A percentile compares a stretch with the other conserved stretches of the same genome.
Evolutionary conservation across 2,797 vertebrate species (phyloP).

Genomic region (Mareca penelope): DNA sequence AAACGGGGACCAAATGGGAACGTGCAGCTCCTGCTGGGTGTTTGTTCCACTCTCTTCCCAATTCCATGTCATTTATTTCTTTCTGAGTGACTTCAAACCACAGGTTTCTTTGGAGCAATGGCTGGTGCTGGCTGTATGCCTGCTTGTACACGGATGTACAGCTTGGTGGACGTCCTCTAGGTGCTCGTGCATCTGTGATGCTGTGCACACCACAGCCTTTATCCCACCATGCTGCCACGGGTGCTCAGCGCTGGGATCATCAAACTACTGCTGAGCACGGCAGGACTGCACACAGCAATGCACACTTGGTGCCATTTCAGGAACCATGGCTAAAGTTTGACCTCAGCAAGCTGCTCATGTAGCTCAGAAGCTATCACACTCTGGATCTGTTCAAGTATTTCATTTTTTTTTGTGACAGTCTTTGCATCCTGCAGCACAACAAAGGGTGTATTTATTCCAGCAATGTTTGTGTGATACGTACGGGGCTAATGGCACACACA

Average conservation of each 20-base stretch:
- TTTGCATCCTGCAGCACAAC: not conserved
- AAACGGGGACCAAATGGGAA: not conserved
- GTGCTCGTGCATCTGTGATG: not conserved
- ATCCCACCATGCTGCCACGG: accelerated
- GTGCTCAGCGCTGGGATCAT: not conserved
- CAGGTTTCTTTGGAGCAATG: not conserved
- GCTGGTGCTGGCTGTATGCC: not conserved
- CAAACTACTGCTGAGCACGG: accelerated
- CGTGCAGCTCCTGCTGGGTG: not conserved
- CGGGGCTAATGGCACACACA: slow-evolving; percentile 44
- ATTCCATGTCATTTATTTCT: accelerated
- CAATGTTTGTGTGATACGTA: not conserved
- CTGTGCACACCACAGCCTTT: accelerated
- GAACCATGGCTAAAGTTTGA: not conserved
- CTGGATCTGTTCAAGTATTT: not conserved
- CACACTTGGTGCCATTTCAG: not conserved
- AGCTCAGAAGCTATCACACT: not conserved
- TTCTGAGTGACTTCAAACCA: not conserved
- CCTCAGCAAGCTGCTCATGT: not conserved
- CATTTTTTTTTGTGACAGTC: slow-evolving; percentile 6
- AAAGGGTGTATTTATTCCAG: not conserved
- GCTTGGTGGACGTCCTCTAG: accelerated
- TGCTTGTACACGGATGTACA: accelerated
- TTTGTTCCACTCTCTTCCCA: not conserved
- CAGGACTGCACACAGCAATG: accelerated